These are phyloP conservation scores for Brachyistius frenatus DNA, from an alignment of 2,113 vertebrate genomes.

Conservation along the genomic window DNA sequence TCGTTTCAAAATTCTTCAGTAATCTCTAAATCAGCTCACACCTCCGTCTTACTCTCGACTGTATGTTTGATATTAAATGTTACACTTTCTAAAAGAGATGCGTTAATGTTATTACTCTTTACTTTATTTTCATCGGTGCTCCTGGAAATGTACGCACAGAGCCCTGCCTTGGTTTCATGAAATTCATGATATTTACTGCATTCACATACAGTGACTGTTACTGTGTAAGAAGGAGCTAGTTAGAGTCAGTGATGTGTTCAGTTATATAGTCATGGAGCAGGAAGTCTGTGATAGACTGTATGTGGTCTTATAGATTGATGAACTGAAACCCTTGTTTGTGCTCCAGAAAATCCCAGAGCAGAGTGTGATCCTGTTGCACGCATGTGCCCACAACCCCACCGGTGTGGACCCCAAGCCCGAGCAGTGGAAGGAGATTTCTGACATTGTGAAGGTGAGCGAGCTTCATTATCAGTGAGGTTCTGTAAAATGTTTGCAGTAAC, in stretches of 20 bases:
- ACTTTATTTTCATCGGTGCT: neutral
- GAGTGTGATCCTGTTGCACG: slow-evolving; percentile 93
- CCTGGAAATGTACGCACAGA: neutral
- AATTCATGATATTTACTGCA: neutral
- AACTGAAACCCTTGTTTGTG: slow-evolving; percentile 4
- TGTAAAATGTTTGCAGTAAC: neutral
- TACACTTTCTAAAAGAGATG: neutral
- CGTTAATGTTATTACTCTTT: neutral
- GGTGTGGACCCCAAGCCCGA: slow-evolving; percentile 95
- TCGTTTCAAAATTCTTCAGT: too few species aligned
- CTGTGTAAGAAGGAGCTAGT: too few species aligned
- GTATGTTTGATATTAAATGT: too few species aligned
- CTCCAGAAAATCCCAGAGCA: slow-evolving; percentile 95
- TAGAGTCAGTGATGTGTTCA: too few species aligned
- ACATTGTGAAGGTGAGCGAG: slow-evolving; percentile 88
- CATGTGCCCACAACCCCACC: slow-evolving; percentile 98
- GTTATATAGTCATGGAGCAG: neutral
- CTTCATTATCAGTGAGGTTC: neutral
- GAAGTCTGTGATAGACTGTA: neutral
- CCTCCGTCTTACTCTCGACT: too few species aligned
- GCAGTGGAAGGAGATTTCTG: slow-evolving; percentile 95
- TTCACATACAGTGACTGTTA: too few species aligned
- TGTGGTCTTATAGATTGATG: neutral
- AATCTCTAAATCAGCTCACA: too few species aligned
- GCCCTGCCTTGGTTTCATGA: neutral